Base-by-base conservation (phyloP, 1,140 invertebrate genomes). In the Hyposmocoma kahamanoa region DNA sequence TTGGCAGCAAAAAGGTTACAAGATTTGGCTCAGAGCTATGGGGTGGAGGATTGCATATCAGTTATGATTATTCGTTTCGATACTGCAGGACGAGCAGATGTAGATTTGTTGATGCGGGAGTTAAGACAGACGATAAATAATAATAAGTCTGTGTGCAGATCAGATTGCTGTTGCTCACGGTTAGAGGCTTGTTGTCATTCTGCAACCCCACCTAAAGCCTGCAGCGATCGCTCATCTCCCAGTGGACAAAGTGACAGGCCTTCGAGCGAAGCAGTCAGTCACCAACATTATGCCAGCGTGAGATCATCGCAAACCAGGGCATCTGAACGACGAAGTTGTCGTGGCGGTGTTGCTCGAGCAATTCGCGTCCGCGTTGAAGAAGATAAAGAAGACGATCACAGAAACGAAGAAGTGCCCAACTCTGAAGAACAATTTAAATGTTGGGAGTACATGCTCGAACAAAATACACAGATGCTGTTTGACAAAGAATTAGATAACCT, bases 361-460 rank as follows among this genome's bases (percentile, higher is more conserved):
- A 87, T 89, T 22, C 72, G 87, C 44, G 64, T 85, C 48, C 62
- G 88, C 55, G 87, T 88, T 15, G 90, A 91, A 63, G 89, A 90
- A 66, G 88, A 90, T 28, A 86, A 88, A 58, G 90, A 90, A 62
- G 90, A 90, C 38, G 89, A 90, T 46, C 90, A 90, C 82, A 92
- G 75, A 51, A 62, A 56, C 9, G 82, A 84, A 22, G 80, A 81
- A 22, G 13, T 63, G 18, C 55, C 69, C 0, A 70, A 67, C 19
- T 94, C 92, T 3, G 95, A 96, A 59, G 95, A 97, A 68, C 94
- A 96, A 69, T 95, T 95, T 65, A 93, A 95, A 57, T 96, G 94
- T 63, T 97, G 95, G 95, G 95, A 97, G 61, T 97, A 96, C 64
- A 96, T 96, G 93, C 72, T 97, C 15, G 95, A 96, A 67, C 94